Conservation (phyloP, 35 echinoderm and acorn worm genomes). For the Acanthaster planci region DNA sequence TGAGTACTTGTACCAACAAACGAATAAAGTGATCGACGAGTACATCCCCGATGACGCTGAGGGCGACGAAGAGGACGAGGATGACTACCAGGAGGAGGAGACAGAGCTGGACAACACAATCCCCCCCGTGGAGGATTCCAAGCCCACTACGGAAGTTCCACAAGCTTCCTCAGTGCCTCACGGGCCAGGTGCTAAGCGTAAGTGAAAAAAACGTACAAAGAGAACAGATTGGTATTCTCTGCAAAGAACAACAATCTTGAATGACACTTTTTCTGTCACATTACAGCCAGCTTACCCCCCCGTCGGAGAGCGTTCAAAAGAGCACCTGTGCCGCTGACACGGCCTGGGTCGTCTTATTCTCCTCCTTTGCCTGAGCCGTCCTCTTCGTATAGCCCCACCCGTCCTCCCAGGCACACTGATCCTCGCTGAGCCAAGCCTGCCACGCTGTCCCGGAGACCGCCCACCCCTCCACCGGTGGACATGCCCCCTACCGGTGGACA, state of each 20-base stretch:
- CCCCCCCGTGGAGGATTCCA: not conserved
- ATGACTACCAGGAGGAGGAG: slow-evolving; percentile 15
- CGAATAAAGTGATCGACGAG: not conserved
- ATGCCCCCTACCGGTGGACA: not conserved
- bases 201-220: not conserved
- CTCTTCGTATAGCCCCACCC: not conserved
- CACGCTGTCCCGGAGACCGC: not conserved
- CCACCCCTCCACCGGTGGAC: not conserved
- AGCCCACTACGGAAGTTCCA: not conserved
- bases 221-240: too few relatives aligned
- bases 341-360: not conserved
- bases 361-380: not conserved
- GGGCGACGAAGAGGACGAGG: slow-evolving; percentile 34
- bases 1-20: slow-evolving; percentile 70
- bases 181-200: not conserved
- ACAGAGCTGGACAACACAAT: not conserved
- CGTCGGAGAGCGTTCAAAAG: too few relatives aligned
- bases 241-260: too few relatives aligned
- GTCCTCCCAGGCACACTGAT: too few relatives aligned
- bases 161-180: not conserved
- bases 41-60: not conserved
- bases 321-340: not conserved
- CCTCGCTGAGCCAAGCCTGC: not conserved
- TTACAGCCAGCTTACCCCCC: too few relatives aligned
- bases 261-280: too few relatives aligned